phyloP scores from a whole-genome alignment of 1,140 invertebrate species.

The Psix sp. region DNA sequence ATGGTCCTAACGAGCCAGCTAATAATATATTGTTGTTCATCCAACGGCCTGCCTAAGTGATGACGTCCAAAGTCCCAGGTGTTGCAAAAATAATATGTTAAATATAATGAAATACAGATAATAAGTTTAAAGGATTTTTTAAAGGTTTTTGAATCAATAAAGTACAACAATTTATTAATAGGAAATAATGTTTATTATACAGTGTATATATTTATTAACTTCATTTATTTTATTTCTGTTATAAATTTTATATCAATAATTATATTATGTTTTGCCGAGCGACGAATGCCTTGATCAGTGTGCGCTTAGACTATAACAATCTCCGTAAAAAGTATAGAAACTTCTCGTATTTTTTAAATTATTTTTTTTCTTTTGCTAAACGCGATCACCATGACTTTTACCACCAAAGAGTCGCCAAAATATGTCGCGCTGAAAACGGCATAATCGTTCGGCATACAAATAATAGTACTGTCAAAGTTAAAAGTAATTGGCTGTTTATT shows the following conservation, averaged over 20 bases:
- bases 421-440: constrained; percentile 76
- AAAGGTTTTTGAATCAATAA: constrained; percentile 48
- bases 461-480: constrained; percentile 77
- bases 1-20: too few relatives aligned
- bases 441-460: constrained; percentile 77
- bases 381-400: constrained; percentile 69
- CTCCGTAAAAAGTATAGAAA: constrained; percentile 77
- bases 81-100: too few relatives aligned
- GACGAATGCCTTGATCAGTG: constrained; percentile 76
- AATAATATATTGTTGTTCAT: too few relatives aligned
- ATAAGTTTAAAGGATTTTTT: too few relatives aligned
- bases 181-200: constrained; percentile 78
- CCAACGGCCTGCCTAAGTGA: too few relatives aligned
- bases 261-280: constrained; percentile 76
- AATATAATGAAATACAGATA: too few relatives aligned
- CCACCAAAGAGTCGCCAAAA: constrained; percentile 74
- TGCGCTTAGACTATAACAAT: constrained; percentile 77
- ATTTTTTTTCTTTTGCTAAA: constrained; percentile 65
- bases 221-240: constrained; percentile 77
- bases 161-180: constrained; percentile 72
- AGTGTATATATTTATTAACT: constrained; percentile 78
- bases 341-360: constrained; percentile 73
- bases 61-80: too few relatives aligned
- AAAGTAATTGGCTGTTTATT: constrained; percentile 76
- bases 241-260: constrained; percentile 77